A percentile compares a stretch with the other conserved stretches of the same genome.
Evolutionary conservation across 2,797 vertebrate genomes (phyloP).

Genomic region (Mallotus villosus): DNA sequence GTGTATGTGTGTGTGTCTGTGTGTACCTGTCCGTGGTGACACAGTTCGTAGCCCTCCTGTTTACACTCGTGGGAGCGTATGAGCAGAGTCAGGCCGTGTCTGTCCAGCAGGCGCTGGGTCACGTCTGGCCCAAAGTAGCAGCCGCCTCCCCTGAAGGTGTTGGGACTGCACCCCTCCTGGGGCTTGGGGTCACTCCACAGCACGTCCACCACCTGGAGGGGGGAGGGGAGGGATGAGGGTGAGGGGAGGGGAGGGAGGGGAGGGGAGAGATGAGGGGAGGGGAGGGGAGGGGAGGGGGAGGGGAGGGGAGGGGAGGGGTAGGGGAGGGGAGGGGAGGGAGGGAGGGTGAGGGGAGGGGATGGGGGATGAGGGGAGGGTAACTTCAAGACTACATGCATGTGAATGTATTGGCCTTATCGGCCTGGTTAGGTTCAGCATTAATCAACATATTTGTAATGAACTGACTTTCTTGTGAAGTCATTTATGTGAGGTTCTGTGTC

Average conservation of each 20-base stretch:
- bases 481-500: no score
- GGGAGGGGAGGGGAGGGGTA: slow-evolving; percentile 78
- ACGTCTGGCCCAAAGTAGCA: slow-evolving; percentile 94
- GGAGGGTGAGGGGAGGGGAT: no score
- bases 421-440: no score
- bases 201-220: slow-evolving; percentile 82
- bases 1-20: no score
- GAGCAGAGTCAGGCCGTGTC: slow-evolving; percentile 83
- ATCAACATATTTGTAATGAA: no score
- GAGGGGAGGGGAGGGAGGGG: no score
- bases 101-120: slow-evolving; percentile 79
- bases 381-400: no score
- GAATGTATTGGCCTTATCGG: no score
- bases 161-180: slow-evolving; percentile 86
- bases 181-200: slow-evolving; percentile 92
- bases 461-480: no score
- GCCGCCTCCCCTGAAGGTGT: slow-evolving; percentile 85
- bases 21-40: slow-evolving; percentile 66
- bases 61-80: slow-evolving; percentile 96
- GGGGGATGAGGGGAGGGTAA: slow-evolving; percentile 12
- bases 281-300: slow-evolving; percentile 28
- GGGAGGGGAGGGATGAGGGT: background rate
- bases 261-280: no score
- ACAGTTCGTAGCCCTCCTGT: slow-evolving; percentile 92
- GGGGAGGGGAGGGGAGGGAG: no score